Base-by-base conservation (phyloP, 2,797 vertebrate genomes). In the Phaenicophaeus curvirostris region DNA sequence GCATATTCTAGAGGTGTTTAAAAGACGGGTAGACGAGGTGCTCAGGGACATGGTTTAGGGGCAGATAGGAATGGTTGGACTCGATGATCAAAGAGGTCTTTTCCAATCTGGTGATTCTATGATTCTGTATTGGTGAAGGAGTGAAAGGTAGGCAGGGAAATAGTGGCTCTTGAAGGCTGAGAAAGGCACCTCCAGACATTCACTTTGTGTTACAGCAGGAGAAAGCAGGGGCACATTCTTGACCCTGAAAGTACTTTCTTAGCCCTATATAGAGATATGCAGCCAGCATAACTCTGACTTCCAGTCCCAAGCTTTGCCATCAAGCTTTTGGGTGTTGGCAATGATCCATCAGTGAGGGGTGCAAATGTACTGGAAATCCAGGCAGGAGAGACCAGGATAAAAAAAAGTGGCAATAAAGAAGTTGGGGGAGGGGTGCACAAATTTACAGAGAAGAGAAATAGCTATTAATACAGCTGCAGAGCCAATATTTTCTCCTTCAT, bases 251-350 rank as follows among this genome's bases (percentile, higher is more conserved):
- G 27, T 31, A 3, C 54, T 67, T 91, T n/a, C 31, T 85, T 55
- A 68, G 2, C 42, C 8, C 1, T 33, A 18, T 13, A 6, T 2
- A 12, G 74, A 51, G n/a, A 15, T 13, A 6, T 0, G 1, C 19
- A 66, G 24, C 20, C 10, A 30, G 31, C 41, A 33, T 35, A 57
- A 8, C 13, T 9, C 11, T 31, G 41, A 63, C 21, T 42, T 65
- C 28, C 25, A 54, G 54, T 35, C 66, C 90, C 24, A 14, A 46
- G 50, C 30, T 80, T 67, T 41, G 41, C 57, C 51, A 4, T 41
- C 53, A 39, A 31, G 27, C 35, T 54, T 72, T 14, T 55, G 7
- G 25, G 67, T 77, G 46, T 90, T 71, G 57, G 21, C 44, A 20
- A 1, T 18, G 54, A 65, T 13, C 25, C 5, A 2, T 25, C 30